Percentiles rank a stretch among this genome's conserved stretches.
Evolutionary conservation across 1,140 invertebrate species (phyloP).

Genomic region (Prorops nasuta): DNA sequence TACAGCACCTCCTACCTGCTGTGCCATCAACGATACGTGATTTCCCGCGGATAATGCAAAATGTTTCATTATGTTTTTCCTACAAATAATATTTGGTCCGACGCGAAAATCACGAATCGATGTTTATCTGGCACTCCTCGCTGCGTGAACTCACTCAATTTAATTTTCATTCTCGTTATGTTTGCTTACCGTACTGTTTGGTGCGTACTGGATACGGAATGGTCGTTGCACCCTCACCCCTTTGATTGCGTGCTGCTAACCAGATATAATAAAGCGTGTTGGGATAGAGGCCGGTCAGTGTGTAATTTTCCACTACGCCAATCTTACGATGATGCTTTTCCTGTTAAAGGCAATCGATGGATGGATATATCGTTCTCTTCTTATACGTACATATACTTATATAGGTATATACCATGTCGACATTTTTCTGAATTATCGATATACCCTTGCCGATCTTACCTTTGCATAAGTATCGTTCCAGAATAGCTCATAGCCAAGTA

Average conservation of each 20-base stretch:
- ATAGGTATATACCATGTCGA: not conserved
- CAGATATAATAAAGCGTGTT: constrained; percentile 96
- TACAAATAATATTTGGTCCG: too few relatives aligned
- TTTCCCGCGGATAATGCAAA: too few relatives aligned
- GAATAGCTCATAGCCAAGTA: constrained; percentile 93
- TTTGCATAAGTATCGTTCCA: constrained; percentile 96
- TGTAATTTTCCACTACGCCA: constrained; percentile 79
- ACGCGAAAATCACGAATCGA: constrained; percentile 26
- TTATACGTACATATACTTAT: too few relatives aligned
- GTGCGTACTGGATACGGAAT: constrained; percentile 92
- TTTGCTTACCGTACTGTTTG: constrained; percentile 92
- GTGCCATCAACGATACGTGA: constrained; percentile 33
- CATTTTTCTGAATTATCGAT: not conserved
- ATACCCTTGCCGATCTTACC: constrained; percentile 52
- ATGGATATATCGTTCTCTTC: not conserved
- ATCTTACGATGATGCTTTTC: constrained; percentile 71
- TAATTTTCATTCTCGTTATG: constrained; percentile 24
- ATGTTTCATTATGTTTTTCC: too few relatives aligned
- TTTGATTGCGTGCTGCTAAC: constrained; percentile 86
- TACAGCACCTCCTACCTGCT: constrained; percentile 51
- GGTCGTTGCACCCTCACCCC: constrained; percentile 91
- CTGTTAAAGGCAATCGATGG: constrained; percentile 39
- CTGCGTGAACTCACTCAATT: constrained; percentile 44
- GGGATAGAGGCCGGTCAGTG: constrained; percentile 83
- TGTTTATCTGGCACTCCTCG: constrained; percentile 48